phyloP scores from a whole-genome alignment of 2,888 invertebrate genomes.

The Macropis europaea region DNA sequence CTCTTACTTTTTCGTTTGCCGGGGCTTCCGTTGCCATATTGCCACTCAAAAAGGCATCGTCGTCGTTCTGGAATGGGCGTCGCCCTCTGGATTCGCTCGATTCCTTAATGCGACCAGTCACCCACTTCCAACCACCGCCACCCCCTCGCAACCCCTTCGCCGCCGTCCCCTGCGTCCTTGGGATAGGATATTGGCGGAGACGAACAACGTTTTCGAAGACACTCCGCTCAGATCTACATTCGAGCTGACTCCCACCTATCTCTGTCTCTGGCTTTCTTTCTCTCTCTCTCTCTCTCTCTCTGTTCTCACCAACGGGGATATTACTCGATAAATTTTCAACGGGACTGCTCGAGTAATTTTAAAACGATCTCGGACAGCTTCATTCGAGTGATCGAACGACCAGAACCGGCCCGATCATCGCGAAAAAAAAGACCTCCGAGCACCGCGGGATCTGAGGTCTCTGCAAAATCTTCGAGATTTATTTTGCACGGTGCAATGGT shows the following conservation, averaged over 20 bases:
- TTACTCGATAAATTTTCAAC: slow-evolving; percentile 68
- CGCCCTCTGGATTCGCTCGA: slow-evolving; percentile 49
- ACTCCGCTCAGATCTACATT: slow-evolving; percentile 56
- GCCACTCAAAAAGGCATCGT: slow-evolving; percentile 66
- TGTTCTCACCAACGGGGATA: too few relatives aligned
- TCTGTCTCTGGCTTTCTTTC: not conserved
- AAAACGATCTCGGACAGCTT: slow-evolving; percentile 70
- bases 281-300: slow-evolving; percentile 35
- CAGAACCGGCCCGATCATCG: too few relatives aligned
- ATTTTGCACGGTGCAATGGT: too few relatives aligned
- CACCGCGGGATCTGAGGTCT: too few relatives aligned
- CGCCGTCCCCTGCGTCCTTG: slow-evolving; percentile 25
- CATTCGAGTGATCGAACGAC: slow-evolving; percentile 55
- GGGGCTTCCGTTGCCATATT: slow-evolving; percentile 59
- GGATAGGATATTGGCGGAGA: slow-evolving; percentile 13
- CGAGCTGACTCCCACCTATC: slow-evolving; percentile 7
- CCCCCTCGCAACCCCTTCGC: not conserved
- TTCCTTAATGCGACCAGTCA: slow-evolving; percentile 52
- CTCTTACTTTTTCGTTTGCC: slow-evolving; percentile 59
- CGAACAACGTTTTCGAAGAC: slow-evolving; percentile 38
- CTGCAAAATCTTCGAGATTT: too few relatives aligned
- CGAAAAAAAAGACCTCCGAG: too few relatives aligned
- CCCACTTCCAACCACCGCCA: not conserved
- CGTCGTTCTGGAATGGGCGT: slow-evolving; percentile 49
- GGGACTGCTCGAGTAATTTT: slow-evolving; percentile 60